phyloP scores from a whole-genome alignment of 2,113 vertebrate species.

The Nanger granti region DNA sequence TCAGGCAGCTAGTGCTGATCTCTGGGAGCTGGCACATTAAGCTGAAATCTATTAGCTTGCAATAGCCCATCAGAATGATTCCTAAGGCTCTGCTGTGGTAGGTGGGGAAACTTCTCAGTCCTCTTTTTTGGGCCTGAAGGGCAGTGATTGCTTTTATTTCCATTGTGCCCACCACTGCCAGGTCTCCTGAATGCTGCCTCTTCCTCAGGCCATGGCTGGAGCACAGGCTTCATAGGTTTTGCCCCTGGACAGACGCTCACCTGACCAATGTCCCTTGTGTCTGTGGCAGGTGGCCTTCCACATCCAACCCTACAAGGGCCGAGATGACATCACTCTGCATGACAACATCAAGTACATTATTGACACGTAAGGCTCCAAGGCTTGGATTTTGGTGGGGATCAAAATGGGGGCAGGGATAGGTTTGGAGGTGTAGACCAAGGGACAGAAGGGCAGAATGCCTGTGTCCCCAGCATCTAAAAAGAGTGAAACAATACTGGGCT shows the following conservation, averaged over 20 bases:
- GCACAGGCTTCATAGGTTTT: background rate
- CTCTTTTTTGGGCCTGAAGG: background rate
- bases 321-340: constrained; percentile 87
- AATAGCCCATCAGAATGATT: background rate
- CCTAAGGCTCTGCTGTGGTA: background rate
- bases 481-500: background rate
- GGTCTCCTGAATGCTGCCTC: background rate
- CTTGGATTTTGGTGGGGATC: background rate
- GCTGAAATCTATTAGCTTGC: background rate
- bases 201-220: background rate
- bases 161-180: background rate
- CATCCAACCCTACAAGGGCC: constrained; percentile 89
- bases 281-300: constrained; percentile 89
- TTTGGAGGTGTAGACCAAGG: background rate
- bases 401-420: background rate
- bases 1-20: background rate
- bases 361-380: constrained; percentile 82
- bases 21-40: background rate
- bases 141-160: background rate
- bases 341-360: constrained; percentile 91
- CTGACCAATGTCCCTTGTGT: constrained; percentile 30
- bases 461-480: background rate
- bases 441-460: background rate
- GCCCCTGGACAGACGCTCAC: background rate
- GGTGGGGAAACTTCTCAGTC: background rate